A percentile compares a stretch with the other conserved stretches of the same genome.
phyloP scores from a whole-genome alignment of 2,113 vertebrate genomes.

The Falco punctatus region DNA sequence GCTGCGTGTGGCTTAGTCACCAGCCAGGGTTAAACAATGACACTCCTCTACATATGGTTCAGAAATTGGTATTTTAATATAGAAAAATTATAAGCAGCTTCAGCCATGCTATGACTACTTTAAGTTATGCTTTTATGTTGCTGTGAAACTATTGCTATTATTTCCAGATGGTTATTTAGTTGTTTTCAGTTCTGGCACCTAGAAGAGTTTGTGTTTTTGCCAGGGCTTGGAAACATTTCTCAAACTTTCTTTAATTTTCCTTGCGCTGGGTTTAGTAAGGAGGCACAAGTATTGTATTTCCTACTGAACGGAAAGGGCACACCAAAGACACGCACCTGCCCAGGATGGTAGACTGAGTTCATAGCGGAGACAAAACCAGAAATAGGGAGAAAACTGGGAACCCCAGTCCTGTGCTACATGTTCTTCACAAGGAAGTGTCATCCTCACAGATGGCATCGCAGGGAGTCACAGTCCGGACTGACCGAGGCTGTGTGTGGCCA shows the following conservation, averaged over 20 bases:
- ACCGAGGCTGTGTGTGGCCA: fast-evolving
- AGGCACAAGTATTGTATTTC: background rate
- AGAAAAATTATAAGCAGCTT: background rate
- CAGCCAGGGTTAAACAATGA: too few relatives aligned
- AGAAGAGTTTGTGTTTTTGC: background rate
- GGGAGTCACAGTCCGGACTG: background rate
- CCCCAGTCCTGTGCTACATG: background rate
- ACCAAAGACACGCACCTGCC: background rate
- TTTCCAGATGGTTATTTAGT: slow-evolving; percentile 3
- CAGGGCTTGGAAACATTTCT: background rate
- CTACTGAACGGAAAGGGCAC: background rate
- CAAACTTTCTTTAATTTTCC: background rate
- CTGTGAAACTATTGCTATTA: background rate
- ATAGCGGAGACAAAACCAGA: background rate
- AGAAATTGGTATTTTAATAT: background rate
- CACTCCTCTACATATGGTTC: background rate
- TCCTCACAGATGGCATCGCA: background rate
- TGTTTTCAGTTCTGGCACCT: background rate
- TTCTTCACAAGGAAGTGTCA: background rate
- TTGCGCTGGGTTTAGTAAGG: background rate
- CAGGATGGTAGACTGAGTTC: background rate
- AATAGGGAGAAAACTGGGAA: background rate
- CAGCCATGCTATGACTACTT: background rate
- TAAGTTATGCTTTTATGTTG: background rate
- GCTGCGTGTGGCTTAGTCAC: too few relatives aligned